These are phyloP conservation scores for Fukomys damarensis DNA, from an alignment of 2,113 vertebrate species.

Conservation along the genomic window DNA sequence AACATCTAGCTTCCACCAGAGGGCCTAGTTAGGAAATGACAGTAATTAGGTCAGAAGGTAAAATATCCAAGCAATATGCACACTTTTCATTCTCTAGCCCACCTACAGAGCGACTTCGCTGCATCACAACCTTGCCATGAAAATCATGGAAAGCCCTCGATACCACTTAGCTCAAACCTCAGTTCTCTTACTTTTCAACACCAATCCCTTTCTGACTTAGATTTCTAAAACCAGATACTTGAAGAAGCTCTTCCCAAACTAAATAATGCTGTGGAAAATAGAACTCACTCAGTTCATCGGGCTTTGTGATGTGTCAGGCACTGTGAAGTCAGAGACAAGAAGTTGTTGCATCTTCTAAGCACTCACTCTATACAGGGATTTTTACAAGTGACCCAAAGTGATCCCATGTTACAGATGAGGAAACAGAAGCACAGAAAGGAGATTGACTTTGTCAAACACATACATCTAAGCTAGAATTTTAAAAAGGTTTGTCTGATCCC, in stretches of 20 bases:
- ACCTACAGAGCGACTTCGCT: not conserved
- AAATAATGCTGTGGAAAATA: not conserved
- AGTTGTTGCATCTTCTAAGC: not conserved
- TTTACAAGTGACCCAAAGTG: not conserved
- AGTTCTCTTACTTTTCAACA: not conserved
- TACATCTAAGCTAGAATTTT: not conserved
- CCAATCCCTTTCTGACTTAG: not conserved
- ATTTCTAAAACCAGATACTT: not conserved
- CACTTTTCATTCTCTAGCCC: not conserved
- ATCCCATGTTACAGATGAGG: not conserved
- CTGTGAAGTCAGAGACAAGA: not conserved
- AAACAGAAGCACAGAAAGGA: not conserved
- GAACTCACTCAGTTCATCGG: not conserved
- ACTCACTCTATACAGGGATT: not conserved
- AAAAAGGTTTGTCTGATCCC: not conserved
- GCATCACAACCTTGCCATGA: not conserved
- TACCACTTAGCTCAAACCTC: not conserved
- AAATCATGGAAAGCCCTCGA: not conserved
- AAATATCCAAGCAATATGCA: slow-evolving; percentile 32
- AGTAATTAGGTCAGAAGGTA: not conserved
- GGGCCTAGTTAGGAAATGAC: not conserved
- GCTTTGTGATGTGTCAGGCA: not conserved
- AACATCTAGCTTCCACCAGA: not conserved
- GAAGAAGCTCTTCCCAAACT: not conserved
- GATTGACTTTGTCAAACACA: not conserved